Evolutionary conservation across 1,140 invertebrate genomes (phyloP), one percentile per base, ranked within the genome.

Genomic region (Zaprionus tsacasi): DNA sequence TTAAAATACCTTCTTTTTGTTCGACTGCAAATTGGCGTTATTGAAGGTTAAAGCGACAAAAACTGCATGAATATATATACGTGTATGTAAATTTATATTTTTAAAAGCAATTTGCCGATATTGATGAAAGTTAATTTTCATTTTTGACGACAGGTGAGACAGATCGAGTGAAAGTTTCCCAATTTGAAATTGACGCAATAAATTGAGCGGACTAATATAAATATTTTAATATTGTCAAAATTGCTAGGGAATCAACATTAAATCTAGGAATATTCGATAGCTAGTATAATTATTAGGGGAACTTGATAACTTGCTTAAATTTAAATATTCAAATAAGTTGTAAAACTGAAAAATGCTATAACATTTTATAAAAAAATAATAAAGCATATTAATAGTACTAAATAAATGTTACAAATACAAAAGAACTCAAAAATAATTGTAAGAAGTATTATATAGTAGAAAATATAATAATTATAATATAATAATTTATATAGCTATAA

Each of bases 81-180:
- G 21, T 21, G 21, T 21, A 30, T 30, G 27, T 6, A 30, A 30
- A 30, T 30, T 5, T 3, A 38, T 43, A 50, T 30, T 54, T 11
- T 66, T 61, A 36, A 70, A 78, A 52, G 58, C 79, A 63, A 35
- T 54, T 81, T 13, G 59, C 27, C 38, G n/a, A 55, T 54, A 65
- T 65, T 30, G 33, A 55, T 17, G 30, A 59, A 65, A 65, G 52
- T 64, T 64, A 40, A 64, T 54, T 55, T 64, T n/a, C 35, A 64
- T 30, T 64, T 54, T 54, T 54, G 60, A 36, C 13, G 15, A 52
- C 45, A 48, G 11, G 35, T 52, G 11, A 17, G 11, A 17, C 15
- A 35, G 21, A 11, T 17, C 45, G 6, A 3, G 15, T 50, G 45
- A 11, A 15, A 11, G 12, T n/a, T 55, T 55, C 30, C 10, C 45